phyloP scores from a whole-genome alignment of 2,888 invertebrate species.

The Apodemia hepburni region DNA sequence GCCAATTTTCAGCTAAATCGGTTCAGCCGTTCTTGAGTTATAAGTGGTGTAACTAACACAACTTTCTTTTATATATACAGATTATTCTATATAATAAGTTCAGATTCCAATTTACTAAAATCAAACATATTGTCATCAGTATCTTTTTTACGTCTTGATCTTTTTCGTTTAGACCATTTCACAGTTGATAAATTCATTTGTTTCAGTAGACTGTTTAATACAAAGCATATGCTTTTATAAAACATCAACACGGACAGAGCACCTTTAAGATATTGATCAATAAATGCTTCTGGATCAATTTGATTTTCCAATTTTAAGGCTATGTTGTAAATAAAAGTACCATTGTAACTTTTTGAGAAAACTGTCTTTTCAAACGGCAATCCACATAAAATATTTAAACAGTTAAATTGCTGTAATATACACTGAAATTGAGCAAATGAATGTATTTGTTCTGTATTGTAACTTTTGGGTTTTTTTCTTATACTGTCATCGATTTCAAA shows the following conservation, averaged over 20 bases:
- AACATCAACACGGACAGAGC: slow-evolving; percentile 52
- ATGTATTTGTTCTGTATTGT: slow-evolving; percentile 79
- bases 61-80: slow-evolving; percentile 8
- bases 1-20: too few relatives aligned
- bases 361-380: slow-evolving; percentile 77
- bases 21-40: too few relatives aligned
- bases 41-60: too few relatives aligned
- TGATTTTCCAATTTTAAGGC: slow-evolving; percentile 81
- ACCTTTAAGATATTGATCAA: slow-evolving; percentile 70
- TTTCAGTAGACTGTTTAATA: slow-evolving; percentile 43
- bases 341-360: slow-evolving; percentile 84
- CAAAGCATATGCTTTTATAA: slow-evolving; percentile 50
- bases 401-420: slow-evolving; percentile 77
- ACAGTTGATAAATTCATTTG: slow-evolving; percentile 47
- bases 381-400: slow-evolving; percentile 83
- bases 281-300: slow-evolving; percentile 70
- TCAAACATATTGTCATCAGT: slow-evolving; percentile 49
- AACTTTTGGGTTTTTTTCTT: slow-evolving; percentile 73
- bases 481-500: slow-evolving; percentile 80
- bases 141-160: slow-evolving; percentile 43
- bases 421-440: slow-evolving; percentile 84
- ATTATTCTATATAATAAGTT: slow-evolving; percentile 46
- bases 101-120: slow-evolving; percentile 65
- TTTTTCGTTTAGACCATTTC: slow-evolving; percentile 45
- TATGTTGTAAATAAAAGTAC: slow-evolving; percentile 88